phyloP scores from a whole-genome alignment of 35 echinoderm and acorn worm genomes.

The Ptychodera flava region DNA sequence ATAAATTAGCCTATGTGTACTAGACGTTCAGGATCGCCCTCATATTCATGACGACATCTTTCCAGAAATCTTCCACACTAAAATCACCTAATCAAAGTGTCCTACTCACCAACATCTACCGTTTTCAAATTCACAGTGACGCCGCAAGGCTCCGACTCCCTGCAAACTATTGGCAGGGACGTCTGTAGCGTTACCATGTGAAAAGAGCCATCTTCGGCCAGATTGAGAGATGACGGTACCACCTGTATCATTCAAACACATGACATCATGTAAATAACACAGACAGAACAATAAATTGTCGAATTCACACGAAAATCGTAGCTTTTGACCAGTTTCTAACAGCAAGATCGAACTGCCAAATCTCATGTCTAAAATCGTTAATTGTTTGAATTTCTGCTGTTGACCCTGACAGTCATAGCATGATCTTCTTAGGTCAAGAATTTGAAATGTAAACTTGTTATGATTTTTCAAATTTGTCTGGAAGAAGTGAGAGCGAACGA shows the following conservation, averaged over 20 bases:
- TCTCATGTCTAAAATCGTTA: too few species aligned
- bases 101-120: slow-evolving; percentile 71
- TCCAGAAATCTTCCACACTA: too few species aligned
- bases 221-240: slow-evolving; percentile 49
- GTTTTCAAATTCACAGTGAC: slow-evolving; percentile 62
- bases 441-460: too few species aligned
- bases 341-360: background rate
- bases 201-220: slow-evolving; percentile 58
- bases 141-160: slow-evolving; percentile 29
- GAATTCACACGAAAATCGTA: background rate
- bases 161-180: slow-evolving; percentile 66
- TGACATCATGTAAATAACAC: background rate
- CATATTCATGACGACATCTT: too few species aligned
- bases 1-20: too few species aligned
- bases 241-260: slow-evolving; percentile 38
- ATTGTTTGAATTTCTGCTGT: too few species aligned
- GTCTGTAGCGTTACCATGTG: slow-evolving; percentile 82
- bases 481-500: too few species aligned
- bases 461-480: too few species aligned
- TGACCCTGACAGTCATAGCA: too few species aligned
- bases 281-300: background rate
- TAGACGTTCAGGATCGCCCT: too few species aligned
- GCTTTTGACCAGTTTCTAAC: background rate
- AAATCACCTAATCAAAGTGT: too few species aligned
- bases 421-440: too few species aligned